Conservation (phyloP, 2,888 invertebrate species). For the Lagria hirta region DNA sequence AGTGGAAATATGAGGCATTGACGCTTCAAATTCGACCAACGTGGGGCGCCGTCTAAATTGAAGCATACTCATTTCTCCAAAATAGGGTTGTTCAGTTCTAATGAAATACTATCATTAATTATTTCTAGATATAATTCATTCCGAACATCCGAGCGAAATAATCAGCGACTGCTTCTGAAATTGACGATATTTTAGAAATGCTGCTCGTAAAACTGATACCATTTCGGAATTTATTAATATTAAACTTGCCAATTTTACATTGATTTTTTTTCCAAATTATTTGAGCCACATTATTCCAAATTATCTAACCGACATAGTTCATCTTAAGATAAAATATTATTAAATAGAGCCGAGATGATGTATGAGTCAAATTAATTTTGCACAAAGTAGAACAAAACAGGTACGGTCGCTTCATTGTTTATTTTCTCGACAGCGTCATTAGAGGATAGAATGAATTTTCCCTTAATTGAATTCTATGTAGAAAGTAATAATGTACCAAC, state of each 20-base stretch:
- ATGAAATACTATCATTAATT: constrained; percentile 8
- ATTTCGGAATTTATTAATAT: constrained; percentile 5
- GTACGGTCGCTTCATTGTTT: constrained; percentile 20
- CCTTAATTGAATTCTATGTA: constrained; percentile 25
- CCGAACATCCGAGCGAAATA: constrained; percentile 5
- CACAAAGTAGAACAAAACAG: constrained; percentile 21
- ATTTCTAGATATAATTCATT: constrained; percentile 6
- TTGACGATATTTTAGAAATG: constrained; percentile 1
- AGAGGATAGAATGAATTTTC: constrained; percentile 20
- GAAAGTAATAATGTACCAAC: constrained; percentile 25
- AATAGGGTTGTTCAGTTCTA: constrained; percentile 1
- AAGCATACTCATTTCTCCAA: constrained; percentile 3
- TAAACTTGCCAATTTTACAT: neutral
- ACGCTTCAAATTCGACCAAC: constrained; percentile 5
- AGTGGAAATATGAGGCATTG: constrained; percentile 9
- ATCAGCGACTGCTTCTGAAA: constrained; percentile 5
- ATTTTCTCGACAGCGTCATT: constrained; percentile 24
- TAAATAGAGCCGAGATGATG: constrained; percentile 19
- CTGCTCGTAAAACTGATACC: constrained; percentile 1
- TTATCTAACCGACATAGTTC: too few species aligned
- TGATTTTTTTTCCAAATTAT: neutral
- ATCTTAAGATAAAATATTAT: constrained; percentile 19
- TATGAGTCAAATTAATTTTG: constrained; percentile 21
- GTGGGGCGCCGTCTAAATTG: constrained; percentile 4
- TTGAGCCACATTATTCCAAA: too few species aligned